phyloP scores from a whole-genome alignment of 2,888 invertebrate species.

The Apomyelois bistriatella region DNA sequence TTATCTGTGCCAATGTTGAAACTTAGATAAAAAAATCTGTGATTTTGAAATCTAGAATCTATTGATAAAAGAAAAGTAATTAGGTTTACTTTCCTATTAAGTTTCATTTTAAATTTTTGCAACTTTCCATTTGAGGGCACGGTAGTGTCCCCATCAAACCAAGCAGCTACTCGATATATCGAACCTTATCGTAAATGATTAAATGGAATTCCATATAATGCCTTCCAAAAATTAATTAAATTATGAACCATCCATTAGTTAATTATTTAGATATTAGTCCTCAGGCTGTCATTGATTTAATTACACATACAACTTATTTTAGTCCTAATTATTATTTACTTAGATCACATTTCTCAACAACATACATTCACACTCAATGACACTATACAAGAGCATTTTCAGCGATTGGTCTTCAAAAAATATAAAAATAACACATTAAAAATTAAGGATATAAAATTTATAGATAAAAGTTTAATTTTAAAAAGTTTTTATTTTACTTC shows the following conservation, averaged over 20 bases:
- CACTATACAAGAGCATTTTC: conserved; percentile 20
- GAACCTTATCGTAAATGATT: no score
- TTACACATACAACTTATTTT: conserved; percentile 13
- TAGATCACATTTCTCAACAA: conserved; percentile 65
- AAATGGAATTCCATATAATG: not conserved
- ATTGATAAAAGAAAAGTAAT: no score
- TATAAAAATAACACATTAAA: no score
- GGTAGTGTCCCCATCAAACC: no score
- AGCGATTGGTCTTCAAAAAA: not conserved
- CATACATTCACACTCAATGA: conserved; percentile 38
- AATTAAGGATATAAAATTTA: not conserved
- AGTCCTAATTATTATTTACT: conserved; percentile 44
- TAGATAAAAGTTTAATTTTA: not conserved
- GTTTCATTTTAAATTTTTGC: no score
- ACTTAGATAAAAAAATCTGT: no score
- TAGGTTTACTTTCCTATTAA: no score
- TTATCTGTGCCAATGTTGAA: no score
- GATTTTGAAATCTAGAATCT: no score
- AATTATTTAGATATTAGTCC: conserved; percentile 7
- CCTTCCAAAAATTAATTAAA: conserved; percentile 6
- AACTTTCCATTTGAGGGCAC: no score
- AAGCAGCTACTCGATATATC: no score
- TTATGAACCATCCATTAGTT: not conserved
- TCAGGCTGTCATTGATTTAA: conserved; percentile 16
- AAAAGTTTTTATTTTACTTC: not conserved